A percentile compares a stretch with the other conserved stretches of the same genome.
phyloP scores from a whole-genome alignment of 2,888 invertebrate species.

The Pseudococcus viburni region DNA sequence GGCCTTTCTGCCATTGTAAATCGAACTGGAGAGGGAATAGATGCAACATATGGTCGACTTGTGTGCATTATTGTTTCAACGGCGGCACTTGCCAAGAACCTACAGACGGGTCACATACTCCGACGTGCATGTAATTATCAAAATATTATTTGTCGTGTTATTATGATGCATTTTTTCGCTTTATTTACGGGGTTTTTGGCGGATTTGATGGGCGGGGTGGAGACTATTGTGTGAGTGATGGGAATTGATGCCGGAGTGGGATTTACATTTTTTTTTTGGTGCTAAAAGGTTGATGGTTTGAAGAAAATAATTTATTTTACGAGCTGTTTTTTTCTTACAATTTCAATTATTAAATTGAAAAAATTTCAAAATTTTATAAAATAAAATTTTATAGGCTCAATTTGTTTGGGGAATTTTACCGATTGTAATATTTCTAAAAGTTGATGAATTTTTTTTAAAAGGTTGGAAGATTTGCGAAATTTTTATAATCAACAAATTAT shows the following conservation, averaged over 20 bases:
- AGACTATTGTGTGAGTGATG: background rate
- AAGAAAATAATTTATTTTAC: too few species aligned
- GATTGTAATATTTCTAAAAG: too few species aligned
- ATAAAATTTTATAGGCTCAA: too few species aligned
- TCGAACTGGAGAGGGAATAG: slow-evolving; percentile 65
- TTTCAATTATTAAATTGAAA: too few species aligned
- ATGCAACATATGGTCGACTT: slow-evolving; percentile 67
- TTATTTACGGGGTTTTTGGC: background rate
- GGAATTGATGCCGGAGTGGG: too few species aligned
- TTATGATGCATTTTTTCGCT: background rate
- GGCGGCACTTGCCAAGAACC: slow-evolving; percentile 74
- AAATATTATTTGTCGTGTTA: background rate
- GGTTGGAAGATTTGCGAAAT: too few species aligned
- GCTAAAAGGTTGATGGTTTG: too few species aligned
- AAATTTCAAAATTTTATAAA: too few species aligned
- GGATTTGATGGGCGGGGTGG: background rate
- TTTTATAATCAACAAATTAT: too few species aligned
- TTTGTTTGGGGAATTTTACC: too few species aligned
- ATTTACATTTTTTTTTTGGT: too few species aligned
- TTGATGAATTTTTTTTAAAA: background rate
- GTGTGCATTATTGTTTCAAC: slow-evolving; percentile 73
- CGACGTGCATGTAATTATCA: slow-evolving; percentile 59
- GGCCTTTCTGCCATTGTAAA: slow-evolving; percentile 69
- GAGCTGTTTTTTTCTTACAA: too few species aligned
- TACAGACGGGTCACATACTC: slow-evolving; percentile 67